Percentiles rank a stretch among this genome's conserved stretches.
phyloP scores from a whole-genome alignment of 2,797 vertebrate species.

The Uromys caudimaculatus region DNA sequence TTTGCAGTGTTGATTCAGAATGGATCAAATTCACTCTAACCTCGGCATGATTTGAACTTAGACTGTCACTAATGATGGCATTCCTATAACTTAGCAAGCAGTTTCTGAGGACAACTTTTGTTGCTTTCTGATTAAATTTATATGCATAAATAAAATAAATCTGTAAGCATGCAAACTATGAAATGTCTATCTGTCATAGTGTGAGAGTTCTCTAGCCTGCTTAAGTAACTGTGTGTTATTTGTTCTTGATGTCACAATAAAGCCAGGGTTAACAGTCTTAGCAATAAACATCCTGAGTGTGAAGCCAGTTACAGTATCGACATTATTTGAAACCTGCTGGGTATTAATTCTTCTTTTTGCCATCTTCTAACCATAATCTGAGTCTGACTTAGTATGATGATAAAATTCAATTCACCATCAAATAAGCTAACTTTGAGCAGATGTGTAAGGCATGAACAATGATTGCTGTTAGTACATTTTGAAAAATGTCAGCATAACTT shows the following conservation, averaged over 20 bases:
- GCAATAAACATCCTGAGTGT: constrained; percentile 34
- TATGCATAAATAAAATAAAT: background rate
- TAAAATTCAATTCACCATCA: constrained; percentile 32
- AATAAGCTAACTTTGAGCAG: constrained; percentile 38
- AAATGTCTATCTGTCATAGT: background rate
- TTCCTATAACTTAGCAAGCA: background rate
- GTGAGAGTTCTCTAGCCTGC: background rate
- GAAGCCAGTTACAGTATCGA: constrained; percentile 27
- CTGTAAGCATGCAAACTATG: constrained; percentile 11
- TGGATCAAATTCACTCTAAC: constrained; percentile 44
- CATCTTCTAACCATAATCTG: constrained; percentile 24
- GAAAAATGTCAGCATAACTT: constrained; percentile 33
- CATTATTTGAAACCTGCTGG: constrained; percentile 20
- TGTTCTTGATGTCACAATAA: constrained; percentile 21
- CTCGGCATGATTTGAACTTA: constrained; percentile 38
- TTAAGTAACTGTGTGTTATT: background rate
- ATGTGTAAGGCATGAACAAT: background rate
- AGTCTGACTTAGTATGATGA: background rate
- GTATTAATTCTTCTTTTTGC: constrained; percentile 45
- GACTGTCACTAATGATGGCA: background rate
- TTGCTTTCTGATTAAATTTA: constrained; percentile 32
- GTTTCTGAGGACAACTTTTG: constrained; percentile 26
- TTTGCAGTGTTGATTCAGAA: constrained; percentile 36
- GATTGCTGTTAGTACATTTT: constrained; percentile 39
- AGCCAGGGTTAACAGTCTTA: constrained; percentile 7